Evolutionary conservation across 2,888 invertebrate species (phyloP), one percentile per base, ranked within the genome.

Genomic region (Cheilosia vulpina): DNA sequence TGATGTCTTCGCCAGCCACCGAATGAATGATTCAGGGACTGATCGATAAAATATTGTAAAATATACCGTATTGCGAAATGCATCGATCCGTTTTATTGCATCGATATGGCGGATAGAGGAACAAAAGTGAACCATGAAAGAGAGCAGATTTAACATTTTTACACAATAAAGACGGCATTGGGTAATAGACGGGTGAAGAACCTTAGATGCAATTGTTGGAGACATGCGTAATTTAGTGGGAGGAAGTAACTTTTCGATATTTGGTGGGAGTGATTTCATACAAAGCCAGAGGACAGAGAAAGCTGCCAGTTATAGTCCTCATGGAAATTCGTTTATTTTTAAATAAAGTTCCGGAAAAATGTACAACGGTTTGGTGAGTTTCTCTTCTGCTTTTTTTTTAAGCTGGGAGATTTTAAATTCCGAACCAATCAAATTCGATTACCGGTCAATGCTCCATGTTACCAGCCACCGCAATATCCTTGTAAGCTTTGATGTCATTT

Each of bases 41-140:
- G 47, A 47, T 75, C 65, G 71, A 66, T 81, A 72, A 81, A 57
- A 63, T 85, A 85, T 81, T 76, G 17, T 72, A 85, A 81, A 72
- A 72, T 85, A 85, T 77, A 72, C 85, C 15, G 81, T 50, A 31
- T 85, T 85, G 69, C 45, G 38, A 72, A 85, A 81, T 85, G 53
- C 21, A 77, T 72, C 65, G 65, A 81, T 72, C 21, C 53, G 62
- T 58, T 62, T 63, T 65, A 53, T 58, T 60, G 63, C 43, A 68
- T n/a, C 57, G 7, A 5, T 13, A n/a, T 17, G 19, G 47, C 50
- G n/a, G 43, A 15, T n/a, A 15, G 58, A 9, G 34, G 17, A 43
- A 19, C 2, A 45, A 41, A 41, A 72, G 60, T 52, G 21, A 41
- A 27, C 65, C 41, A 57, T 45, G 55, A 47, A 63, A 65, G 31